Evolutionary conservation across 2,797 vertebrate genomes (phyloP).

Genomic region (Garrulus glandarius): DNA sequence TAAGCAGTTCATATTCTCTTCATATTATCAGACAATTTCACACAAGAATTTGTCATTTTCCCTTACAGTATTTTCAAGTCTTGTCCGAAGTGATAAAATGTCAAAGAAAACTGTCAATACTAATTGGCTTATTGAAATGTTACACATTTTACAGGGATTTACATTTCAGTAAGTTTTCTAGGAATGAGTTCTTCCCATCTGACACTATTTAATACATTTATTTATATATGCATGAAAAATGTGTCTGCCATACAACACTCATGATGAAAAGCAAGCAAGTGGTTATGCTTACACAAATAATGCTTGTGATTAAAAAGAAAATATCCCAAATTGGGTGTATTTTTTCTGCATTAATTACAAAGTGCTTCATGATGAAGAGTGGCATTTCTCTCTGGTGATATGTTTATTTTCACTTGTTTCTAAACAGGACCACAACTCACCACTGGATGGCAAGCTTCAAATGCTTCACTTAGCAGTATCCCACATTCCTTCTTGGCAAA

Average conservation of each 20-base stretch:
- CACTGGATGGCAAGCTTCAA: slow-evolving; percentile 94
- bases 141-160: neutral
- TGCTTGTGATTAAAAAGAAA: neutral
- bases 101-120: neutral
- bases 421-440: slow-evolving; percentile 75
- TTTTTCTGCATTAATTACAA: neutral
- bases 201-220: neutral
- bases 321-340: fast-evolving
- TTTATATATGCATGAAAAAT: neutral
- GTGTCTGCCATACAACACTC: fast-evolving
- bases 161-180: neutral
- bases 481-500: slow-evolving; percentile 93
- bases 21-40: neutral
- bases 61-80: neutral
- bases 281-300: neutral
- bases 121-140: neutral
- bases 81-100: neutral
- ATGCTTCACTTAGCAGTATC: slow-evolving; percentile 88
- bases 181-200: neutral
- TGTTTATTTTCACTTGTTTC: neutral
- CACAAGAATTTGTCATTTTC: neutral
- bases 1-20: neutral
- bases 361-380: neutral
- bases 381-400: neutral
- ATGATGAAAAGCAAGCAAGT: neutral